A percentile compares a stretch with the other conserved stretches of the same genome.
Conservation (phyloP, 2,888 invertebrate genomes). For the Herminia tarsipennalis region DNA sequence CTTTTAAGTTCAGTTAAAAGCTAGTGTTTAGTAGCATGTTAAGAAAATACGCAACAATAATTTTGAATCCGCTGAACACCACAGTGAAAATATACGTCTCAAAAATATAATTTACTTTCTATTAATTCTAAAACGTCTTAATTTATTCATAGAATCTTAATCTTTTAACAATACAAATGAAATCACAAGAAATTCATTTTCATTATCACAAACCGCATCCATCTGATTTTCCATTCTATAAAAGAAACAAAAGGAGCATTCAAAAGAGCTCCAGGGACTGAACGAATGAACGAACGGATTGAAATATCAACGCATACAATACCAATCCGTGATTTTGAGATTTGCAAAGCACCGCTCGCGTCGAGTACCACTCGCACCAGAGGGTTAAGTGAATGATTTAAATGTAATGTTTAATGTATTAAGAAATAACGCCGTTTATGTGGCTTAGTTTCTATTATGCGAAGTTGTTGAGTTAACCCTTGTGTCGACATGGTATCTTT, state of each 20-base stretch:
- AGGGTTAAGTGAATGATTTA: conserved; percentile 56
- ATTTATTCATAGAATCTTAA: too few species aligned
- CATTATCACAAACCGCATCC: conserved; percentile 47
- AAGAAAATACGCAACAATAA: too few species aligned
- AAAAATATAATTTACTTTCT: neutral
- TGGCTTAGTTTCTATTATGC: neutral
- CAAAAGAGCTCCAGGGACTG: conserved; percentile 50
- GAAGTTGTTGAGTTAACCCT: conserved; percentile 1
- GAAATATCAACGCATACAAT: conserved; percentile 70
- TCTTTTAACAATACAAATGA: neutral
- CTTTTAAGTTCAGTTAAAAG: too few species aligned
- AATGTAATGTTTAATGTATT: conserved; percentile 47
- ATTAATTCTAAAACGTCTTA: too few species aligned
- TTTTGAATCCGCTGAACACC: too few species aligned
- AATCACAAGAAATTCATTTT: neutral
- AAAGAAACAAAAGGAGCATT: conserved; percentile 70
- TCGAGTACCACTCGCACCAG: conserved; percentile 40
- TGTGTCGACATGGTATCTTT: too few species aligned
- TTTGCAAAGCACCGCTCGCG: conserved; percentile 45
- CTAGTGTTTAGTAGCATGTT: too few species aligned
- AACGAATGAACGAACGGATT: conserved; percentile 52
- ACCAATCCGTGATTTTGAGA: conserved; percentile 56
- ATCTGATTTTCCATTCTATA: conserved; percentile 38
- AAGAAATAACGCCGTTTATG: conserved; percentile 31
- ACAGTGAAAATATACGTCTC: too few species aligned